Evolutionary conservation across 1,140 invertebrate species (phyloP).

Genomic region (Lysiphlebus fabarum): DNA sequence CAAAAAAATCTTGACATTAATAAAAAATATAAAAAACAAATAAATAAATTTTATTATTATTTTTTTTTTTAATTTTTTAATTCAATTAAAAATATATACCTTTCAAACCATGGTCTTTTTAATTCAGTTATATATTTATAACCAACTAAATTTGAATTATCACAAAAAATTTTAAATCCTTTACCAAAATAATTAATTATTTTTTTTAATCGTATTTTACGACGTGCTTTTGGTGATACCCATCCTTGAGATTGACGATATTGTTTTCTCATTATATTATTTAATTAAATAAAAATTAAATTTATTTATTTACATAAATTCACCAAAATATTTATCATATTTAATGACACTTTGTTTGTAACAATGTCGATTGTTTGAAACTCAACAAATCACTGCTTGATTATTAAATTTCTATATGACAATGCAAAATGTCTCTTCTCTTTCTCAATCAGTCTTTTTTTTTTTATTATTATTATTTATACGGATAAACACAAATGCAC

Average conservation of each 20-base stretch:
- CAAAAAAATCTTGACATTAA: conserved; percentile 31
- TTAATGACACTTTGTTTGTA: too few relatives aligned
- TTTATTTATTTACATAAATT: too few relatives aligned
- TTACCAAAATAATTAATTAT: conserved; percentile 9
- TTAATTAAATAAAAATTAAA: too few relatives aligned
- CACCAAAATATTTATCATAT: too few relatives aligned
- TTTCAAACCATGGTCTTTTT: conserved; percentile 20
- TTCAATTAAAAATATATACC: conserved; percentile 10
- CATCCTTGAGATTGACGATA: background rate
- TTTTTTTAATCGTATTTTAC: background rate
- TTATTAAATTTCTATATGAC: too few relatives aligned
- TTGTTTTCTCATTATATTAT: too few relatives aligned
- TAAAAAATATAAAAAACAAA: background rate
- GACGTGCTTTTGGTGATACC: conserved; percentile 1
- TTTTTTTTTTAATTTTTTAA: background rate
- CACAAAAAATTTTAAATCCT: conserved; percentile 13
- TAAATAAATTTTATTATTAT: conserved; percentile 1
- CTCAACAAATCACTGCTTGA: too few relatives aligned
- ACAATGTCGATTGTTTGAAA: too few relatives aligned
- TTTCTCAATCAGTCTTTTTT: too few relatives aligned
- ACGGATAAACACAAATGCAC: too few relatives aligned
- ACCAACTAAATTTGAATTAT: conserved; percentile 20
- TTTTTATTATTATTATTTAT: too few relatives aligned
- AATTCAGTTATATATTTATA: conserved; percentile 20
- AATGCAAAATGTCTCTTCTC: too few relatives aligned